These are phyloP conservation scores for Willowsia nigromaculata DNA, from an alignment of 2,888 invertebrate species.

Conservation along the genomic window DNA sequence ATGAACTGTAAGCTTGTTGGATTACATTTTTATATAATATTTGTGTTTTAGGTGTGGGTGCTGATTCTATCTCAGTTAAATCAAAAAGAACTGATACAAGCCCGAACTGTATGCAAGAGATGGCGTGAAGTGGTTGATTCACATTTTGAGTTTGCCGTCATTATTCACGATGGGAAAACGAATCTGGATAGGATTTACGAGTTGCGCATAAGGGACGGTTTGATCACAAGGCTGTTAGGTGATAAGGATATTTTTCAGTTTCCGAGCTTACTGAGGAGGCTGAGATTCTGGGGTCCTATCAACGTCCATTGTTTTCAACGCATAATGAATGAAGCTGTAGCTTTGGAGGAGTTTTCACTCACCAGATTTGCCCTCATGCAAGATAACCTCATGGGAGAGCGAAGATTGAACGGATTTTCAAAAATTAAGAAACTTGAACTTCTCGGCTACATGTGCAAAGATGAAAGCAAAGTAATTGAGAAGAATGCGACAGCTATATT, in stretches of 20 bases:
- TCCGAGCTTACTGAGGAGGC: slow-evolving; percentile 61
- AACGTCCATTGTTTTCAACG: slow-evolving; percentile 49
- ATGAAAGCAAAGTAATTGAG: slow-evolving; percentile 58
- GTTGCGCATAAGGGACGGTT: slow-evolving; percentile 61
- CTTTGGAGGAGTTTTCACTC: slow-evolving; percentile 64
- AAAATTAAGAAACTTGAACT: slow-evolving; percentile 70
- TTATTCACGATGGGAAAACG: slow-evolving; percentile 70
- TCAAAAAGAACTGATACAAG: slow-evolving; percentile 70
- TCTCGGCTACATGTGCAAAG: slow-evolving; percentile 69
- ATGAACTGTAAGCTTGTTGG: no score
- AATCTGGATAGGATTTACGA: slow-evolving; percentile 59
- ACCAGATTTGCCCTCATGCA: slow-evolving; percentile 68
- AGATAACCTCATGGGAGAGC: slow-evolving; percentile 56
- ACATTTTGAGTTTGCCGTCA: slow-evolving; percentile 67
- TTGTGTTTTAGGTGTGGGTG: slow-evolving; percentile 60
- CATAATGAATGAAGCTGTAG: slow-evolving; percentile 46
- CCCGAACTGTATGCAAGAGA: slow-evolving; percentile 61
- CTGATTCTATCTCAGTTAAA: slow-evolving; percentile 59
- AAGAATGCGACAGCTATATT: slow-evolving; percentile 59
- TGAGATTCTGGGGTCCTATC: slow-evolving; percentile 70
- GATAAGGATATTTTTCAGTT: slow-evolving; percentile 66
- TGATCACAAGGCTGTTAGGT: slow-evolving; percentile 60
- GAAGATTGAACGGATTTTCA: slow-evolving; percentile 57
- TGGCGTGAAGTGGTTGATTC: slow-evolving; percentile 69
- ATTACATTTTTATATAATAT: neutral